A percentile compares a stretch with the other conserved stretches of the same genome.
phyloP scores from a whole-genome alignment of 1,140 invertebrate species.

The Manduca sexta region DNA sequence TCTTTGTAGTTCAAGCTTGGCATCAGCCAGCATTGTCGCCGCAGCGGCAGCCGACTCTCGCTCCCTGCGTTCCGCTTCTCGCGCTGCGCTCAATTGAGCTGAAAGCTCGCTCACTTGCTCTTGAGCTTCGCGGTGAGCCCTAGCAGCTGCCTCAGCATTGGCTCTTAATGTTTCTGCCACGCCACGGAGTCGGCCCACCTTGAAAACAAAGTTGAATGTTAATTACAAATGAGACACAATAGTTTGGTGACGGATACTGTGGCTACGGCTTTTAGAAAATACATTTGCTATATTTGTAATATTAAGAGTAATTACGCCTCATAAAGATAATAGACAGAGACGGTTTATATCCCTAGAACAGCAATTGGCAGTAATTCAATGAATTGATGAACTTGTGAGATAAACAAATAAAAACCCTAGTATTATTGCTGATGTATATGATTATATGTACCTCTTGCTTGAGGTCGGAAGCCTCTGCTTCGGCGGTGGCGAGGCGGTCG shows the following conservation, averaged over 20 bases:
- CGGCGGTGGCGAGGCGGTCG: slow-evolving; percentile 85
- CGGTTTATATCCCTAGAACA: too few species aligned
- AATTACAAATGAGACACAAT: too few species aligned
- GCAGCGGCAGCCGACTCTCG: slow-evolving; percentile 34
- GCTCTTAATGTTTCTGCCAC: slow-evolving; percentile 73
- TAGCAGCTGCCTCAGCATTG: slow-evolving; percentile 74
- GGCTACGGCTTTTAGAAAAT: too few species aligned
- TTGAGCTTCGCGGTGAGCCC: slow-evolving; percentile 71
- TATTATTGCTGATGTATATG: too few species aligned
- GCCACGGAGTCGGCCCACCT: slow-evolving; percentile 63
- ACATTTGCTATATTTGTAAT: too few species aligned
- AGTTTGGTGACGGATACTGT: too few species aligned
- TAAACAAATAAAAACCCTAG: not conserved
- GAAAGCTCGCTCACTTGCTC: slow-evolving; percentile 73
- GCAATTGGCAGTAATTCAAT: not conserved
- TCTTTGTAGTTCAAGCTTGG: slow-evolving; percentile 69
- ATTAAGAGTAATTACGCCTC: too few species aligned
- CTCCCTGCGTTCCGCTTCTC: slow-evolving; percentile 65
- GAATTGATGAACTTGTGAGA: too few species aligned
- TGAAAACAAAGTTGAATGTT: slow-evolving; percentile 1
- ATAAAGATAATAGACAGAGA: too few species aligned
- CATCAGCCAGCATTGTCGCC: slow-evolving; percentile 70
- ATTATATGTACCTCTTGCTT: slow-evolving; percentile 80
- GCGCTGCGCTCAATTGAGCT: slow-evolving; percentile 74
- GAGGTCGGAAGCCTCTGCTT: slow-evolving; percentile 83